phyloP scores from a whole-genome alignment of 2,888 invertebrate genomes.

The Sphecodes monilicornis region DNA sequence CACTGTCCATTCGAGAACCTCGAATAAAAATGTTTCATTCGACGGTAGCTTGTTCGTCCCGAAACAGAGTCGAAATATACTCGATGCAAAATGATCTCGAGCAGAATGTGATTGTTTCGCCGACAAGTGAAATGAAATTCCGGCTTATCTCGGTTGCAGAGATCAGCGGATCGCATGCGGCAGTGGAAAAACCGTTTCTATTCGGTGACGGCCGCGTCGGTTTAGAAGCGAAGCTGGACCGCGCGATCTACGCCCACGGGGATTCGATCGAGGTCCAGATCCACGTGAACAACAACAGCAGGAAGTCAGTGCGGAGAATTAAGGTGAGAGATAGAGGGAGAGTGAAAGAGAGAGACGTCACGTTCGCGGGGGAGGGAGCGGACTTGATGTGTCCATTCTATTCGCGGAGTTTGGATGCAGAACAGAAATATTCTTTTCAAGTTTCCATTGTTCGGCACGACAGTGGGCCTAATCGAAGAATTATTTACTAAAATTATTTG shows the following conservation, averaged over 20 bases:
- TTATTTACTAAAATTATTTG: no score
- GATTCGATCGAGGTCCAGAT: conserved; percentile 92
- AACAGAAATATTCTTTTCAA: background rate
- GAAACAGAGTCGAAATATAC: background rate
- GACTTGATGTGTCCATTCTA: background rate
- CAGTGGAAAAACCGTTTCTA: conserved; percentile 93
- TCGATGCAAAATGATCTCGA: background rate
- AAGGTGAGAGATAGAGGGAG: conserved; percentile 88
- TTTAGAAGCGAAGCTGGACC: conserved; percentile 92
- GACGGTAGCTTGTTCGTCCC: background rate
- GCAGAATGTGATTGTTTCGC: background rate
- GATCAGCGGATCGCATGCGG: conserved; percentile 86
- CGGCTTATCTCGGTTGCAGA: conserved; percentile 41
- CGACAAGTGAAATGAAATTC: background rate
- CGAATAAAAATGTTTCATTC: background rate
- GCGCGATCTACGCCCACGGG: conserved; percentile 93
- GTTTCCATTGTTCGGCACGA: no score
- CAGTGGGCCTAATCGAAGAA: no score
- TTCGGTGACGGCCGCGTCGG: conserved; percentile 93
- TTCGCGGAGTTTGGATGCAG: background rate
- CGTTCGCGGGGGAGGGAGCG: background rate
- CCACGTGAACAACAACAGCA: conserved; percentile 91
- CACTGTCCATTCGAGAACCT: no score
- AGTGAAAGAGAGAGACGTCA: background rate
- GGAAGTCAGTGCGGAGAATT: conserved; percentile 93